Evolutionary conservation across 92 coral and sea anemone species (phyloP), one percentile per base, ranked within the genome.

Genomic region (Meandrina meandrites): DNA sequence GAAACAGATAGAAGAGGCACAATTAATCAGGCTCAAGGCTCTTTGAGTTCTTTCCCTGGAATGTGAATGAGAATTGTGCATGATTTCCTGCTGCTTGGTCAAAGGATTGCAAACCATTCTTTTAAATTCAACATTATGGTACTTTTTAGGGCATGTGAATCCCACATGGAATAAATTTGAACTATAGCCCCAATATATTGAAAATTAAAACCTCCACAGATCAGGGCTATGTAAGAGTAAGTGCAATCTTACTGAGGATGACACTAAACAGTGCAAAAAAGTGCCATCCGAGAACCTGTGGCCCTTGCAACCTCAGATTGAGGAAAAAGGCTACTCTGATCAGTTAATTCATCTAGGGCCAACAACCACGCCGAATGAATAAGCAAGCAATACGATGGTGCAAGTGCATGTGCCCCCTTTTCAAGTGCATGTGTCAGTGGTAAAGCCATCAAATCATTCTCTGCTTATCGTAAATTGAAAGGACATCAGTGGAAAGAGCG

Each of bases 401-500:
- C 64, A 71, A 71, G 22, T 31, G 47, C 24, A 0, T 4, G 1
- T 18, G 37, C 22, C 45, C 37, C n/a, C n/a, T 32, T 47, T 71
- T 71, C 76, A 32, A 71, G 45, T 71, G 76, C 47, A 15, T n/a
- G 32, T 11, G 34, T 27, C 70, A 19, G 76, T 71, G 45, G 76
- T 18, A 71, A 71, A 35, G 76, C 76, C 76, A 71, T 71, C n/a
- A 34, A 71, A n/a, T 71, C 76, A 34, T 71, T 71, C 45, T 28
- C 76, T 71, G 76, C 45, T 31, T 71, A 71, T 34, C 47, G 47
- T 34, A 34, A 71, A 71, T 71, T 15, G 40, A 71, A 32, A 71
- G 47, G 76, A 4, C 76, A 71, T 34, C 76, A 71, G 76, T 71
- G 76, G 76, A 32, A 71, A 71, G 40, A 71, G n/a, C n/a, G 22